A percentile compares a stretch with the other conserved stretches of the same genome.
phyloP scores from a whole-genome alignment of 2,113 vertebrate species.

The Clupea harengus region DNA sequence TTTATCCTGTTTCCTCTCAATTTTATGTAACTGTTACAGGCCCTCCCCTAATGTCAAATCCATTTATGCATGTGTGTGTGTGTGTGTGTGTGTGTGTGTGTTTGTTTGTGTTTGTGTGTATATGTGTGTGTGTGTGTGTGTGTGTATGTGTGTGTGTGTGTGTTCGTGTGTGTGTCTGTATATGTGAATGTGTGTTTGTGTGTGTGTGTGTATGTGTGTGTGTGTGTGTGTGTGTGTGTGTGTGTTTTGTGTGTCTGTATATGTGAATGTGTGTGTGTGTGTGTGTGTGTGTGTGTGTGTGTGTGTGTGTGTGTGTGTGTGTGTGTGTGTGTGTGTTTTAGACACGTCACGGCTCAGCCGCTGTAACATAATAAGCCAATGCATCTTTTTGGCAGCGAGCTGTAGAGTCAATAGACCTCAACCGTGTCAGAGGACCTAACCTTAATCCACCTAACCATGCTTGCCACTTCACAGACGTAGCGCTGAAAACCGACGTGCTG shows the following conservation, averaged over 20 bases:
- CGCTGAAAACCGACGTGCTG: background rate
- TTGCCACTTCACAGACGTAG: background rate
- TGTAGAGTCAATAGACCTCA: background rate
- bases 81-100: background rate
- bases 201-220: background rate
- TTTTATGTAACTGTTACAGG: too few relatives aligned
- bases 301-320: background rate
- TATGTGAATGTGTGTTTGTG: background rate
- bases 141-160: background rate
- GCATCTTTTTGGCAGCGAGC: background rate
- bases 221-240: background rate
- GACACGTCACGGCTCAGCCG: background rate
- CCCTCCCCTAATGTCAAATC: too few relatives aligned
- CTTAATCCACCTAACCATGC: background rate
- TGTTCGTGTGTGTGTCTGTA: too few relatives aligned
- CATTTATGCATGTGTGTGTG: background rate
- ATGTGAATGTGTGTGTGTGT: background rate
- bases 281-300: background rate
- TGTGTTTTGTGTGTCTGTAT: background rate
- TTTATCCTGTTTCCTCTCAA: too few relatives aligned
- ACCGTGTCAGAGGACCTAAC: background rate
- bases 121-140: background rate
- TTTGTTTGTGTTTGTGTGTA: background rate
- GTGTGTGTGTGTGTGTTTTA: background rate
- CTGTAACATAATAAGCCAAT: background rate